Conservation (phyloP, 1,140 invertebrate genomes). For the Brachionus paranguensis region DNA sequence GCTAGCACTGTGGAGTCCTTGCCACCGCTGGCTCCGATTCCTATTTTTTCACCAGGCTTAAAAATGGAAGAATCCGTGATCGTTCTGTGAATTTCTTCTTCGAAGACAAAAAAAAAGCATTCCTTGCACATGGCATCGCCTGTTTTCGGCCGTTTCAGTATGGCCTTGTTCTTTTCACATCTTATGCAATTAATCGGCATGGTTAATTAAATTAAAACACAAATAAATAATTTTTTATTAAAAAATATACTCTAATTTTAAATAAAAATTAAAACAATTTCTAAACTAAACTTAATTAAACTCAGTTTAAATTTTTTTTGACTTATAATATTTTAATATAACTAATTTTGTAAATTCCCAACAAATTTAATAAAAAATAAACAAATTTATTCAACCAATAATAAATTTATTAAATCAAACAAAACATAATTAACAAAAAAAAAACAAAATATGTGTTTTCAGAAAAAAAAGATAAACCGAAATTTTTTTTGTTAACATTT, state of each 20-base stretch:
- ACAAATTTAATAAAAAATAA: no score
- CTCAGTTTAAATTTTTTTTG: neutral
- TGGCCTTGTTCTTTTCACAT: slow-evolving; percentile 26
- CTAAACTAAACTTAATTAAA: neutral
- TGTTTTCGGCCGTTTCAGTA: slow-evolving; percentile 22
- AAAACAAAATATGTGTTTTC: no score
- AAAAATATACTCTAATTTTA: neutral
- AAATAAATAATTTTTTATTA: neutral
- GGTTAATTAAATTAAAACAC: neutral
- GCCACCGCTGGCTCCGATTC: slow-evolving; percentile 91
- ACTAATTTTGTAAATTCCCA: no score
- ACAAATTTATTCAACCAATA: no score
- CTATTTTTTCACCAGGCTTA: slow-evolving; percentile 75
- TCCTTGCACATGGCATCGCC: slow-evolving; percentile 80
- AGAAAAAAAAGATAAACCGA: no score
- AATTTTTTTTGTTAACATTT: no score
- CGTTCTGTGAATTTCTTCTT: slow-evolving; percentile 91
- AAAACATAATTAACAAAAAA: no score
- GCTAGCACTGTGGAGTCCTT: slow-evolving; percentile 97
- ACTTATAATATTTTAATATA: no score
- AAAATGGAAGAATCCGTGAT: slow-evolving; percentile 80
- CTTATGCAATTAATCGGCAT: slow-evolving; percentile 37
- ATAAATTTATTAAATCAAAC: no score
- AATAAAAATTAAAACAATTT: neutral
- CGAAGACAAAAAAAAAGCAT: slow-evolving; percentile 89